Base-by-base conservation (phyloP, 1,140 invertebrate species). In the Macrotrachela quadricornifera region DNA sequence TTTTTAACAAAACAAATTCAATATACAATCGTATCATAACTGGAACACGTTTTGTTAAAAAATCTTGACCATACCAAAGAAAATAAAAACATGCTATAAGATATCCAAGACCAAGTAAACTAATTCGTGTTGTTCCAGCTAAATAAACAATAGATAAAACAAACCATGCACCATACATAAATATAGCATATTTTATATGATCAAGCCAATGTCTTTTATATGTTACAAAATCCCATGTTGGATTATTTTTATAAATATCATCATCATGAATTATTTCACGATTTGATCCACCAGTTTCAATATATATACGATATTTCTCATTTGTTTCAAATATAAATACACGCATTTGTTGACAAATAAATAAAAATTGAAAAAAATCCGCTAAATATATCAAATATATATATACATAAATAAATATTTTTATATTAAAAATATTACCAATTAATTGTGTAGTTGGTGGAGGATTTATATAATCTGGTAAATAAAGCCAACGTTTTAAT, bases 51-150 rank as follows among this genome's bases (percentile, higher is more conserved):
- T 83, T 75, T 14, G 91, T 69, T 64, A 92, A 90, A 62, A 92
- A 84, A 61, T 94, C 86, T 44, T 86, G 87, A 30, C 91, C 91
- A 71, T 86, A 84, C 90, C 91, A 96, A 8, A 96, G 74, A 64
- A 96, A 95, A 38, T 88, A 75, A 64, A 97, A 96, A 0, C 87
- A 84, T 6, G 85, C 84, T 45, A 94, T 78, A 0, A 96, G 73
- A 67, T 97, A 97, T 14, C 88, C 87, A 62, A 96, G 73, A 0
- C 88, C 88, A 69, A 95, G 90, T 12, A 96, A 67, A 67, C 87
- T 92, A 1, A 90, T 82, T 41, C 85, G 74, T 59, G 83, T 84
- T 0, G 85, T 87, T 39, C 90, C 91, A 42, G 88, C 83, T 53
- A 94, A 74, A 65, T 95, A 95, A 62, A 95, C 80, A 13, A 92